Conservation (phyloP, 2,113 vertebrate genomes). For the Pituophis catenifer region DNA sequence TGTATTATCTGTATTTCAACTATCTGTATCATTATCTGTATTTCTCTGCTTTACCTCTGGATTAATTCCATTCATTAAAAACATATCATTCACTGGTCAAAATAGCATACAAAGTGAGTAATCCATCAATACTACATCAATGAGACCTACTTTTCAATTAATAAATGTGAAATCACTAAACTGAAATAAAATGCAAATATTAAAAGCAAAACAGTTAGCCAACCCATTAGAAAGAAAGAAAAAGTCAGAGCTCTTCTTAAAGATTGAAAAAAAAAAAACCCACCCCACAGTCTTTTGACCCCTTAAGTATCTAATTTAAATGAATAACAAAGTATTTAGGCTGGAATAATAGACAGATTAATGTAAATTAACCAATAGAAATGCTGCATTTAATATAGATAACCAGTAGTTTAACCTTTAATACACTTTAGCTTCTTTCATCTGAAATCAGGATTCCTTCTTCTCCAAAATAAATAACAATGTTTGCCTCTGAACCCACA, state of each 20-base stretch:
- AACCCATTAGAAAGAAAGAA: not conserved
- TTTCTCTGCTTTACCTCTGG: not conserved
- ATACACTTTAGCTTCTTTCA: constrained; percentile 18
- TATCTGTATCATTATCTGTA: too few relatives aligned
- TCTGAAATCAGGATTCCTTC: constrained; percentile 30
- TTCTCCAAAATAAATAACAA: constrained; percentile 15
- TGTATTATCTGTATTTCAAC: too few relatives aligned
- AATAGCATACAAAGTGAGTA: not conserved
- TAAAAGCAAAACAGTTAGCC: not conserved
- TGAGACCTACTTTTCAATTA: not conserved
- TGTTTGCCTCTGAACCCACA: constrained; percentile 5
- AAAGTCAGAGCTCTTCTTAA: not conserved
- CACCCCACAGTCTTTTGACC: not conserved
- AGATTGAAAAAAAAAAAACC: not conserved
- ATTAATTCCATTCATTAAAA: not conserved
- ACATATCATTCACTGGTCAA: not conserved
- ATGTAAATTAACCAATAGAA: not conserved
- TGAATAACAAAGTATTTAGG: not conserved
- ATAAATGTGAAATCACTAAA: not conserved
- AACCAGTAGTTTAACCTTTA: constrained; percentile 41
- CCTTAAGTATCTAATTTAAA: not conserved
- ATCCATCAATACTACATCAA: not conserved
- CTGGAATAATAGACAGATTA: not conserved
- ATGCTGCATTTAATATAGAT: not conserved
- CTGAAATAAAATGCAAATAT: not conserved